These are phyloP conservation scores for Nannoperca obscura DNA, from an alignment of 2,797 vertebrate genomes.

Conservation along the genomic window DNA sequence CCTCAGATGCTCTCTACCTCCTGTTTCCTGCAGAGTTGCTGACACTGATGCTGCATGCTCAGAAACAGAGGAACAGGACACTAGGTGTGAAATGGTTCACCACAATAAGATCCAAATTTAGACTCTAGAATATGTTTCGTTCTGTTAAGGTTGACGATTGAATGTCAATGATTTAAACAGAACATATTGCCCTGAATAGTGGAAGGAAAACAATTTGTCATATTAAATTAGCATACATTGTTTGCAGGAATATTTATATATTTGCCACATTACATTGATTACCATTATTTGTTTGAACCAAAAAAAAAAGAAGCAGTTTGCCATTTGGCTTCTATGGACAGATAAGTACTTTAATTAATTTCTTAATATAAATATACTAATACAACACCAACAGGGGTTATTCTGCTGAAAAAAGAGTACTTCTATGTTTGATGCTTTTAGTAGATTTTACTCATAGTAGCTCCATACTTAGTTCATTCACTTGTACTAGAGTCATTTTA, in stretches of 20 bases:
- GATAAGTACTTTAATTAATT: neutral
- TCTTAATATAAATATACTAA: neutral
- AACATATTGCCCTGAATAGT: neutral
- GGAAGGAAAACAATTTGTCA: neutral
- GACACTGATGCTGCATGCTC: constrained; percentile 4
- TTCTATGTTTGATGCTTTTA: neutral
- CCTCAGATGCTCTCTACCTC: constrained; percentile 14
- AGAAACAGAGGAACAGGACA: neutral
- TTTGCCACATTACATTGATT: neutral
- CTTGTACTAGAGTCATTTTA: neutral
- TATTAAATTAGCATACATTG: neutral
- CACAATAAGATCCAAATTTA: neutral
- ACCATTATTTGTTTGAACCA: neutral
- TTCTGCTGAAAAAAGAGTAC: neutral
- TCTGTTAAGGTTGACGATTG: neutral
- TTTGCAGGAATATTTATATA: neutral
- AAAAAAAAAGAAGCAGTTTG: neutral
- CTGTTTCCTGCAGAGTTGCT: constrained; percentile 9
- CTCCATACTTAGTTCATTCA: neutral
- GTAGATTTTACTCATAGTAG: too few relatives aligned
- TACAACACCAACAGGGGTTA: neutral
- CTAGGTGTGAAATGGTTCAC: neutral
- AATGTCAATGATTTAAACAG: constrained; percentile 10
- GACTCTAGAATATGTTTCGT: neutral
- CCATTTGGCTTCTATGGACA: neutral